Evolutionary conservation across 1,140 invertebrate species (phyloP).

Genomic region (Drosophila melanogaster): DNA sequence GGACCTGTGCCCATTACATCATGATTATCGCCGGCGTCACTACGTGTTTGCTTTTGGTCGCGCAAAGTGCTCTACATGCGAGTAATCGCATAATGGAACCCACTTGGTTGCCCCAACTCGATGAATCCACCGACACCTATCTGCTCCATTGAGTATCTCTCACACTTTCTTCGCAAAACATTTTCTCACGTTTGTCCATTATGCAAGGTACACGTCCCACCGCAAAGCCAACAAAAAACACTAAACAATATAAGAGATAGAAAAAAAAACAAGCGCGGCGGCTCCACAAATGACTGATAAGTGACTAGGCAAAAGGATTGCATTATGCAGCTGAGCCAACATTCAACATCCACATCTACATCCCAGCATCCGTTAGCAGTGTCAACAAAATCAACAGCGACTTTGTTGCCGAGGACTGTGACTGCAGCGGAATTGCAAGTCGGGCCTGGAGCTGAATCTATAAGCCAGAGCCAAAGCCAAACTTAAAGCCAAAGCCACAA

Average conservation of each 20-base stretch:
- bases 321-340: slow-evolving; percentile 64
- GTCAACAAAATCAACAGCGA: slow-evolving; percentile 65
- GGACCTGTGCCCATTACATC: slow-evolving; percentile 46
- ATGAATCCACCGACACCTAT: slow-evolving; percentile 19
- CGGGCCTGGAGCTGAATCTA: slow-evolving; percentile 27
- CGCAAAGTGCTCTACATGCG: slow-evolving; percentile 47
- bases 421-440: slow-evolving; percentile 2
- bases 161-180: slow-evolving; percentile 63
- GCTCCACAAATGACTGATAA: slow-evolving; percentile 58
- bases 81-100: slow-evolving; percentile 46
- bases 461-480: background rate
- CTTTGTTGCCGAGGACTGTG: slow-evolving; percentile 25
- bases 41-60: slow-evolving; percentile 39
- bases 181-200: slow-evolving; percentile 68
- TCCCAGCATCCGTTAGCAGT: slow-evolving; percentile 70
- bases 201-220: slow-evolving; percentile 36
- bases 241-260: background rate
- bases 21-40: slow-evolving; percentile 21
- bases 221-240: slow-evolving; percentile 3
- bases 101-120: background rate
- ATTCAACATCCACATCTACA: slow-evolving; percentile 29
- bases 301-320: slow-evolving; percentile 75
- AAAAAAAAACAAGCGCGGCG: background rate
- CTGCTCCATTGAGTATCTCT: slow-evolving; percentile 43
- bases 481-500: slow-evolving; percentile 29